A percentile compares a stretch with the other conserved stretches of the same genome.
Conservation (phyloP, 2,113 vertebrate species). For the Tachuris rubrigastra region DNA sequence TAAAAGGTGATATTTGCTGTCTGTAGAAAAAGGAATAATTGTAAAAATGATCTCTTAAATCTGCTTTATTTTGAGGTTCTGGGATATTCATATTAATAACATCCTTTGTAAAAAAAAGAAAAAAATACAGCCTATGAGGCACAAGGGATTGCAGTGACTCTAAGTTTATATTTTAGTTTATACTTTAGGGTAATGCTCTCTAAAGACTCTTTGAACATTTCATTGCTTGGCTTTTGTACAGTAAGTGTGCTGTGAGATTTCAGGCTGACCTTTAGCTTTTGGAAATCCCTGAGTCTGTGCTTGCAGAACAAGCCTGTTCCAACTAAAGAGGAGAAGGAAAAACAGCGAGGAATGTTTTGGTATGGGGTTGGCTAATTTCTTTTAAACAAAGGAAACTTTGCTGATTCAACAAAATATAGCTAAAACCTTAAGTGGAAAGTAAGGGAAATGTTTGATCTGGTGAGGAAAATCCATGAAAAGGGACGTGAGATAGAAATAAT, state of each 20-base stretch:
- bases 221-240: conserved; percentile 63
- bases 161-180: neutral
- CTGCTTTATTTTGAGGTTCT: neutral
- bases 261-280: conserved; percentile 50
- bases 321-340: conserved; percentile 26
- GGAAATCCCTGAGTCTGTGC: neutral
- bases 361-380: neutral
- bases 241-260: conserved; percentile 51
- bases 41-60: neutral
- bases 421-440: neutral
- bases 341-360: neutral
- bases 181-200: conserved; percentile 5
- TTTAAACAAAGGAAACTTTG: conserved; percentile 12
- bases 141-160: neutral
- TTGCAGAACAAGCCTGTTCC: conserved; percentile 23
- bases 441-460: neutral
- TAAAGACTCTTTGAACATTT: conserved; percentile 28
- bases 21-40: neutral
- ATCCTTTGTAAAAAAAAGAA: neutral
- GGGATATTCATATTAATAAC: neutral
- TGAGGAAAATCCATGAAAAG: neutral
- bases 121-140: neutral
- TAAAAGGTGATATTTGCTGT: neutral
- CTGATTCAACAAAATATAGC: conserved; percentile 8
- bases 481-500: neutral